Base-by-base conservation (phyloP, 2,113 vertebrate species). In the Guaruba guarouba region DNA sequence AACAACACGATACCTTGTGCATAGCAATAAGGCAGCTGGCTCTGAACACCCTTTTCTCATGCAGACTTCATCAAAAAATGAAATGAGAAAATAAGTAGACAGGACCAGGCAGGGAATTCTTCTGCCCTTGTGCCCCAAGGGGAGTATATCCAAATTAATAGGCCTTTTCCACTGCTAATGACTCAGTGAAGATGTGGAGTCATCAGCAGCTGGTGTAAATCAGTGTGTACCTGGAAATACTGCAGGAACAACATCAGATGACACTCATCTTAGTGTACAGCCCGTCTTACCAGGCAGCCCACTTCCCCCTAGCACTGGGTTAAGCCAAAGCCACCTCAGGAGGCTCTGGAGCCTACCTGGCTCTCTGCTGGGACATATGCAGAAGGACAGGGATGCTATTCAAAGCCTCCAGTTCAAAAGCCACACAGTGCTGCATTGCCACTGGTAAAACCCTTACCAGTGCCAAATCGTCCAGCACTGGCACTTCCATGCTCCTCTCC, bases 41-140 rank as follows among this genome's bases (percentile, higher is more conserved):
- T 95, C 94, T 52, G 64, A 71, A 85, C 88, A 83, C 51, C 28
- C 1, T 37, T 64, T 93, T 64, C 92, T 92, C 75, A 5, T 88
- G 92, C 95, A 96, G 88, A 96, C 85, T 80, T 96, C 93, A 94
- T 96, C 95, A 94, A 75, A 95, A 96, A 95, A 92, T 63, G 79
- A 94, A 94, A 97, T 94, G 95, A 96, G 88, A 96, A 97, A 97
- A 93, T 94, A 92, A 95, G 90, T 78, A 93, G 95, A 75, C 61
- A 37, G 69, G 80, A 86, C 82, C 48, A 96, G 88, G 79, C 83
- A 90, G 86, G 90, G 96, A 97, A 94, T 96, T 97, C 93, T 95
- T 71, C 73, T 95, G 92, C 82, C 88, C 95, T 84, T 57, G 73
- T 92, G 82, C 83, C 88, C 83, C 80, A 70, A 19, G 62, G 88